Evolutionary conservation across 2,113 vertebrate genomes (phyloP).

Genomic region (Caranx melampygus): DNA sequence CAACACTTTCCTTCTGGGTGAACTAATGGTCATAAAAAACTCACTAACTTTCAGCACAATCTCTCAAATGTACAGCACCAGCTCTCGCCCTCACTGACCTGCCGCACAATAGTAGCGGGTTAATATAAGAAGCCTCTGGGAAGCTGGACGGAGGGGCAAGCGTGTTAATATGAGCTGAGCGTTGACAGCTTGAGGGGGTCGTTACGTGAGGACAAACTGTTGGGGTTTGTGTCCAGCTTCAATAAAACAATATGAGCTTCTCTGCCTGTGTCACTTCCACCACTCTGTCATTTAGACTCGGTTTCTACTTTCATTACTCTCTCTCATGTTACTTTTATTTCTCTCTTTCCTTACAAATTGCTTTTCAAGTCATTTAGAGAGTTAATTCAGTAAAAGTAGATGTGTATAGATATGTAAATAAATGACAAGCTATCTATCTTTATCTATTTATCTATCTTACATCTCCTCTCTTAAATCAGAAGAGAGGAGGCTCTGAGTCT

Average conservation of each 20-base stretch:
- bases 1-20: conserved; percentile 7
- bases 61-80: conserved; percentile 22
- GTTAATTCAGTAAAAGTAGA: too few species aligned
- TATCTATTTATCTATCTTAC: too few species aligned
- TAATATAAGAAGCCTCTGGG: conserved; percentile 42
- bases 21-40: conserved; percentile 12
- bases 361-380: too few species aligned
- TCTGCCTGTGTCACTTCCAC: conserved; percentile 45
- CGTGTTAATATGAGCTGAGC: conserved; percentile 45
- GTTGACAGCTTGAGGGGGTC: conserved; percentile 67
- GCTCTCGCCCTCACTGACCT: conserved; percentile 12
- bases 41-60: conserved; percentile 12
- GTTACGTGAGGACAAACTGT: conserved; percentile 46
- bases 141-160: conserved; percentile 28
- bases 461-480: too few species aligned
- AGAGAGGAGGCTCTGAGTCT: too few species aligned
- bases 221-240: conserved; percentile 52
- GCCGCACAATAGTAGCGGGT: conserved; percentile 12
- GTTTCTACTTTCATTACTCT: conserved; percentile 26
- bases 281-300: conserved; percentile 13
- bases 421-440: too few species aligned
- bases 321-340: background rate
- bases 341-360: background rate
- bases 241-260: conserved; percentile 59
- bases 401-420: too few species aligned